phyloP scores from a whole-genome alignment of 2,888 invertebrate species.

The Leptinotarsa haldemani region DNA sequence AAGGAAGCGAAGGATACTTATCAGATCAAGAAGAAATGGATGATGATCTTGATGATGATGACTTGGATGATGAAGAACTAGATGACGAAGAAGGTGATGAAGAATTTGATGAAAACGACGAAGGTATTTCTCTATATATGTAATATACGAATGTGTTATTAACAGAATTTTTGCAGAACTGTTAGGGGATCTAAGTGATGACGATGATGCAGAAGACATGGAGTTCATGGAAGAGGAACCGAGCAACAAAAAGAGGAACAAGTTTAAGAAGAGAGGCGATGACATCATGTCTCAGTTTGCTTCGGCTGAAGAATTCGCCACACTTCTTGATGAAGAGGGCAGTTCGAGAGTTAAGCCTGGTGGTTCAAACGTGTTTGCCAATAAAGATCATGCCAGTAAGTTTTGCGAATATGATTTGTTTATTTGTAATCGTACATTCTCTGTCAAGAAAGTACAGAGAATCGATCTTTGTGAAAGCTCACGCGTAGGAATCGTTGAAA shows the following conservation, averaged over 20 bases:
- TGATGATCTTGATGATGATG: constrained; percentile 56
- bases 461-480: too few species aligned
- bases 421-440: neutral
- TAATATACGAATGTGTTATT: neutral
- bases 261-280: constrained; percentile 39
- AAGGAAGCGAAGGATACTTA: constrained; percentile 38
- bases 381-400: constrained; percentile 81
- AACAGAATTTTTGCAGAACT: constrained; percentile 48
- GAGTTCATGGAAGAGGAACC: constrained; percentile 60
- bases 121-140: constrained; percentile 46
- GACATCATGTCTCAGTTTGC: constrained; percentile 79
- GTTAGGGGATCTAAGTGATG: constrained; percentile 56
- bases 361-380: constrained; percentile 77
- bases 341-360: constrained; percentile 70
- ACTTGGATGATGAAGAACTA: constrained; percentile 40
- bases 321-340: constrained; percentile 86
- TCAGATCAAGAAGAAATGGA: constrained; percentile 58
- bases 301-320: constrained; percentile 90
- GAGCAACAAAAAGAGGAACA: constrained; percentile 40
- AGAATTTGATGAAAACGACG: constrained; percentile 64
- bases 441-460: neutral
- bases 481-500: too few species aligned
- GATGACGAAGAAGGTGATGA: constrained; percentile 64
- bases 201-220: constrained; percentile 63
- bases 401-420: constrained; percentile 23